These are phyloP conservation scores for Acanthis flammea DNA, from an alignment of 2,797 vertebrate genomes.

Conservation along the genomic window DNA sequence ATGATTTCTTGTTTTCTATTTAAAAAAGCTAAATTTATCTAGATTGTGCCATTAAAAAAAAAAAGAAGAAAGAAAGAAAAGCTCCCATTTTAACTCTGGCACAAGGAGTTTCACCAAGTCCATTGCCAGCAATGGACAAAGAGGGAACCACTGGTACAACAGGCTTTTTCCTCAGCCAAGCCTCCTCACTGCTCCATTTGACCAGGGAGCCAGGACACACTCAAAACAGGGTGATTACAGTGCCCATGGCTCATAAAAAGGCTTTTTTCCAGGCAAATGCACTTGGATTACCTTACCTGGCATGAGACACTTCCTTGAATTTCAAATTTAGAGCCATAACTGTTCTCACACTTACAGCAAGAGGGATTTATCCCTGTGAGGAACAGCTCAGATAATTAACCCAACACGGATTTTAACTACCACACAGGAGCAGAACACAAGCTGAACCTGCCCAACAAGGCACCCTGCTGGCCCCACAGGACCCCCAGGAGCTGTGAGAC, in stretches of 20 bases:
- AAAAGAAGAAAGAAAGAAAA: not conserved
- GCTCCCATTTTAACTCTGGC: slow-evolving; percentile 66
- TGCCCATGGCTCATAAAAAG: not conserved
- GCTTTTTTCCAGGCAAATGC: not conserved
- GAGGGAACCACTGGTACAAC: slow-evolving; percentile 39
- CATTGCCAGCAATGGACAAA: slow-evolving; percentile 78
- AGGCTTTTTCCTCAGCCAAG: slow-evolving; percentile 30
- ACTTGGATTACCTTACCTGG: not conserved
- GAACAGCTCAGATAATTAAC: not conserved
- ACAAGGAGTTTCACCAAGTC: slow-evolving; percentile 69
- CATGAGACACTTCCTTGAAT: not conserved
- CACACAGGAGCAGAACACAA: not conserved
- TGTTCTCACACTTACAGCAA: not conserved
- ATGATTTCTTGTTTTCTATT: slow-evolving; percentile 41
- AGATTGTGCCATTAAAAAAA: slow-evolving; percentile 47
- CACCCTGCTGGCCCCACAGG: not conserved
- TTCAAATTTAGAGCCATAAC: not conserved
- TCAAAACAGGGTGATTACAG: not conserved
- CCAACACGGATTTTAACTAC: not conserved
- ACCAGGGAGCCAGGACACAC: not conserved
- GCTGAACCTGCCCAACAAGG: not conserved
- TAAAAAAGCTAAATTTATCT: slow-evolving; percentile 48
- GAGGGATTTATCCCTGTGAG: not conserved
- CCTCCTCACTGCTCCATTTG: slow-evolving; percentile 1
- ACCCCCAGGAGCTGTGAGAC: not conserved